Percentiles rank a stretch among this genome's conserved stretches.
Evolutionary conservation across 2,113 vertebrate genomes (phyloP).

Genomic region (Elachura formosa): DNA sequence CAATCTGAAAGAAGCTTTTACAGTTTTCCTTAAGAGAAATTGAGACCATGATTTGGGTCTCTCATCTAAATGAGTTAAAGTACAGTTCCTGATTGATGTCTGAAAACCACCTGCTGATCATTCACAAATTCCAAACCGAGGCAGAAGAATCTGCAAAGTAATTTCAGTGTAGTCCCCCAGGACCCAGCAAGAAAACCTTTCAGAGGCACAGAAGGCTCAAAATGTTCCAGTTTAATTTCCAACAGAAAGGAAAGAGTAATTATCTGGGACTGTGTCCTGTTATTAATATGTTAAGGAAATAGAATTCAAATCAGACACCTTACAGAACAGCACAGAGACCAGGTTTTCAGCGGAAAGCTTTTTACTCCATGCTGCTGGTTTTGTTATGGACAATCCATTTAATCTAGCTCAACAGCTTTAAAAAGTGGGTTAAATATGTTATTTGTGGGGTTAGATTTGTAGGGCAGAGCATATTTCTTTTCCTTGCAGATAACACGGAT

Average conservation of each 20-base stretch:
- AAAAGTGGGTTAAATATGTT: background rate
- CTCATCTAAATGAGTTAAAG: background rate
- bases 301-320: background rate
- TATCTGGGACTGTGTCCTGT: background rate
- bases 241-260: background rate
- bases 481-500: background rate
- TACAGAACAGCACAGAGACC: background rate
- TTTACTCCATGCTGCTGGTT: background rate
- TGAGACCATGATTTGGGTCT: background rate
- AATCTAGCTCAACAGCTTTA: background rate
- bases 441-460: background rate
- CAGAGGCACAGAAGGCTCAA: background rate
- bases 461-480: background rate
- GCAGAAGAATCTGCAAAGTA: background rate
- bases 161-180: background rate
- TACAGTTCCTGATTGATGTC: background rate
- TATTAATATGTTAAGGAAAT: constrained; percentile 16
- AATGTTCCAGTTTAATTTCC: constrained; percentile 9
- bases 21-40: background rate
- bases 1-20: background rate
- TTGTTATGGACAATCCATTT: background rate
- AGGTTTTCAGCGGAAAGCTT: background rate
- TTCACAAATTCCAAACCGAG: background rate
- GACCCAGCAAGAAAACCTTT: background rate
- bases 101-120: background rate